Evolutionary conservation across 1,140 invertebrate species (phyloP), one percentile per base, ranked within the genome.

Genomic region (Micrasema longulum): DNA sequence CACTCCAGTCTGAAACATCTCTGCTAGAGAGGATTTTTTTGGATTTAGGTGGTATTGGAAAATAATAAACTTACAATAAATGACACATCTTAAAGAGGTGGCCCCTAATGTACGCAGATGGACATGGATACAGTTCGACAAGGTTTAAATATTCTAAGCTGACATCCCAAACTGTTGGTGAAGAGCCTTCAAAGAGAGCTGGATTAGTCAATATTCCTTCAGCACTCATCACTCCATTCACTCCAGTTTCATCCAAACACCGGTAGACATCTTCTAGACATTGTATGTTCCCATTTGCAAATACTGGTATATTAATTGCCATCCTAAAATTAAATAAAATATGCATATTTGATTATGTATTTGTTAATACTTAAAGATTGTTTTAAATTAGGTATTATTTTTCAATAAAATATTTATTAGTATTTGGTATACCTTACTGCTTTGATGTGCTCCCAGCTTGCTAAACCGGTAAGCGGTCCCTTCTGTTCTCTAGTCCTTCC

Each of bases 231-330:
- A 96, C 92, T 18, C 94, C 97, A 80, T 95, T 88, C 10, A 92
- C 95, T 12, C 92, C 93, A 1, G 97, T 99, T 73, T 90, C 90
- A 72, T 91, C 82, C 23, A 99, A 81, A 80, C 98, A 99, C 55
- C 89, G 86, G 43, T 94, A 81, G 0, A 97, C 90, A 88, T 99
- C 98, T 79, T 91, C 88, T 64, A 96, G 81, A 77, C 92, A 95
- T 80, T 99, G 94, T 74, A 99, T 97, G 79, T 99, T 99, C 4
- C 98, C 98, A 87, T 99, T 99, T 4, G 97, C 96, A 80, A 99
- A 91, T 70, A 99, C 93, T 20, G 98, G 97, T 77, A 99, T 93
- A 67, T 89, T 91, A 6, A 99, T 89, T 66, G 89, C 89, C 74
- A 96, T 87, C 77, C 95, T 97, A 77, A 48, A 85, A 87, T 71